These are phyloP conservation scores for Phrynosoma blainvillii DNA, from an alignment of 2,113 vertebrate genomes.

Conservation along the genomic window DNA sequence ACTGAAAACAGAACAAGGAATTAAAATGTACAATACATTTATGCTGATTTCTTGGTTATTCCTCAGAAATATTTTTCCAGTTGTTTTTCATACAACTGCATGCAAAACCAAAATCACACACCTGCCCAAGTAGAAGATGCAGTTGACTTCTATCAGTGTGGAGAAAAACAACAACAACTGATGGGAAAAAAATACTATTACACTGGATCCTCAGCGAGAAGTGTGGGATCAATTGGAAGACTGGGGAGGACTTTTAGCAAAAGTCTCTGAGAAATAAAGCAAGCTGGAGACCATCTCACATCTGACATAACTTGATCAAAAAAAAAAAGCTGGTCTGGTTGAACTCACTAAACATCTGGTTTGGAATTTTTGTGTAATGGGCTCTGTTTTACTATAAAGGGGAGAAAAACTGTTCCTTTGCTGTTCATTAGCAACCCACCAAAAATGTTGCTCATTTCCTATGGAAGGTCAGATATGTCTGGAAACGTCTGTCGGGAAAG, in stretches of 20 bases:
- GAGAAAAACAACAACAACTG: too few species aligned
- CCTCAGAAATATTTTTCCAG: too few species aligned
- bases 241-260: not conserved
- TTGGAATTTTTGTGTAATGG: not conserved
- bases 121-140: not conserved
- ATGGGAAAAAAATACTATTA: not conserved
- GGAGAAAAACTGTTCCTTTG: not conserved
- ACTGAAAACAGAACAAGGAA: not conserved
- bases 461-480: not conserved
- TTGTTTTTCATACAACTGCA: too few species aligned
- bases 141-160: too few species aligned
- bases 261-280: not conserved
- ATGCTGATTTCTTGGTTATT: not conserved
- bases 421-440: not conserved
- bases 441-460: constrained; percentile 28
- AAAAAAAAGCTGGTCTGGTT: not conserved
- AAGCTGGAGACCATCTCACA: too few species aligned
- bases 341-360: not conserved
- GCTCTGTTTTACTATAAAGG: not conserved
- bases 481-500: not conserved
- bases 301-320: not conserved
- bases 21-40: not conserved
- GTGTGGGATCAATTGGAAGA: not conserved
- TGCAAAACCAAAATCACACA: too few species aligned
- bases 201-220: not conserved